Base-by-base conservation (phyloP, 2,797 vertebrate species). In the Capromys pilorides region DNA sequence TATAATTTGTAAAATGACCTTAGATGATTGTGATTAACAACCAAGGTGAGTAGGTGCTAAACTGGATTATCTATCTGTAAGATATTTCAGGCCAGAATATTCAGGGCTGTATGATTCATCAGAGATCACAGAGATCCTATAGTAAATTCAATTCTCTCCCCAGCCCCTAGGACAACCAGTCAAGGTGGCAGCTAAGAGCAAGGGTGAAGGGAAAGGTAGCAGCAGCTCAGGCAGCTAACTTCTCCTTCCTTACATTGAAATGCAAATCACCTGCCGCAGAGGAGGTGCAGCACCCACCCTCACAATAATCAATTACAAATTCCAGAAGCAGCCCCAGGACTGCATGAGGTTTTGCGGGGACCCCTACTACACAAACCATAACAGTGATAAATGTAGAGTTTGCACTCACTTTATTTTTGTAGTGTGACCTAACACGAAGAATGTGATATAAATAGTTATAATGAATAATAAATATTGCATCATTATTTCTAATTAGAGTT, bases 401-500 rank as follows among this genome's bases (percentile, higher is more conserved):
- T 94, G 62, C n/a, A 86, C 71, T 95, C 62, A 85, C 10, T 41
- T n/a, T 94, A 62, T 39, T 88, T 94, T 79, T 83, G 28, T 92
- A 95, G 88, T 88, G 77, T 62, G 31, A 2, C 33, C 33, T 95
- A 64, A 89, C 21, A 66, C 71, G 45, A 92, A 67, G 64, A 22
- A 57, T 94, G 21, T 26, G 62, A 49, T 83, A 21, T 28, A 87
- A 85, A 88, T 71, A 26, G 33, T 73, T 86, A 90, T 93, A 82
- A 67, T 86, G 54, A 82, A 41, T 82, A 86, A 69, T 90, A 85
- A 86, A 79, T 41, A 64, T 69, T 91, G 14, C 36, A 57, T 93
- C 54, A 51, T 45, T 77, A 77, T 96, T 94, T 66, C 71, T 88
- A 93, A 71, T 86, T 90, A 79, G 67, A 5, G 45, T 84, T 91